phyloP scores from a whole-genome alignment of 2,797 vertebrate species.

The Halcyon smyrnensis region DNA sequence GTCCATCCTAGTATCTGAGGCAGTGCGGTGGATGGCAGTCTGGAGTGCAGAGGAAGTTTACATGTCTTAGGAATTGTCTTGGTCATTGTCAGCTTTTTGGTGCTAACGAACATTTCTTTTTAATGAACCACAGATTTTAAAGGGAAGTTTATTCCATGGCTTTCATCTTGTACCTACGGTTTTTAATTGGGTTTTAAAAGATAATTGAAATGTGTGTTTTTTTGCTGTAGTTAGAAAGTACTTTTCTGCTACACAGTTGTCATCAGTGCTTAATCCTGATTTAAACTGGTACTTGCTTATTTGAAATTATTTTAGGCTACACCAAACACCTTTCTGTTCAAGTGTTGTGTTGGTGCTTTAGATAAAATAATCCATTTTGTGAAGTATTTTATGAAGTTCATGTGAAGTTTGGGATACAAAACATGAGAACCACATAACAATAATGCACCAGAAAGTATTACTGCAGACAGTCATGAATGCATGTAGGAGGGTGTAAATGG shows the following conservation, averaged over 20 bases:
- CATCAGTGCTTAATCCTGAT: background rate
- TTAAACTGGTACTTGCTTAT: background rate
- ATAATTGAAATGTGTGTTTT: background rate
- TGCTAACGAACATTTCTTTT: background rate
- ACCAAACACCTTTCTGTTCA: background rate
- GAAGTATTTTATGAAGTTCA: background rate
- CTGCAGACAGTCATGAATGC: background rate
- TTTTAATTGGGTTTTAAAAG: background rate
- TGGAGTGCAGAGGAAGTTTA: background rate
- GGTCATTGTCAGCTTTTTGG: background rate
- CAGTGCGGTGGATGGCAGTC: background rate
- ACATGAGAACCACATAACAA: background rate
- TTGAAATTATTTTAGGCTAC: background rate
- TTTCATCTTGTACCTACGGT: background rate
- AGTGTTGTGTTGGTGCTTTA: background rate
- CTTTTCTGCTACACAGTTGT: background rate
- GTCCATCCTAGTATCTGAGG: background rate
- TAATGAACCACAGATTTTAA: background rate
- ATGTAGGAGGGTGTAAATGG: background rate
- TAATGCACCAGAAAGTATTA: background rate
- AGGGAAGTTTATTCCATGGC: background rate
- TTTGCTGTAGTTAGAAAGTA: background rate
- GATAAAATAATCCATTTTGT: background rate
- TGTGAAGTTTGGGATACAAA: background rate
- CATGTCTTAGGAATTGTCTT: background rate